Percentiles rank a stretch among this genome's conserved stretches.
Evolutionary conservation across 1,140 invertebrate genomes (phyloP).

Genomic region (Nixonia krombeini): DNA sequence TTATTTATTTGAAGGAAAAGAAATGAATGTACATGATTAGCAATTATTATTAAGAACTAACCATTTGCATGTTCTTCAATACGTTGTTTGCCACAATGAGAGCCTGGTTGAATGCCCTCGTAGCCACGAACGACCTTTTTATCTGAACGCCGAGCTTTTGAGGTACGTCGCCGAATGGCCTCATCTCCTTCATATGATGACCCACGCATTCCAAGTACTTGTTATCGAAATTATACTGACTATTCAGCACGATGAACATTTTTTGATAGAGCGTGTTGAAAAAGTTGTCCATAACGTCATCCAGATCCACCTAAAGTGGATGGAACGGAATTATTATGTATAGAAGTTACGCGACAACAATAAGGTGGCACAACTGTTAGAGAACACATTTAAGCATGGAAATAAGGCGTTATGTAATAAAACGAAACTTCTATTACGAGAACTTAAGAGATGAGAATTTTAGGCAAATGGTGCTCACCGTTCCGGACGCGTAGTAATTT

Average conservation of each 20-base stretch:
- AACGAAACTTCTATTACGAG: too few species aligned
- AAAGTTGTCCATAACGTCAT: conserved; percentile 91
- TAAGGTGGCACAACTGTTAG: too few species aligned
- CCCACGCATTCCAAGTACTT: conserved; percentile 90
- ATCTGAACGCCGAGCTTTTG: conserved; percentile 90
- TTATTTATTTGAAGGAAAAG: too few species aligned
- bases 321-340: neutral
- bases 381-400: neutral
- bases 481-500: conserved; percentile 88
- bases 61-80: conserved; percentile 85
- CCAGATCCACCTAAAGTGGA: conserved; percentile 79
- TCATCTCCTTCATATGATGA: conserved; percentile 91
- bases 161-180: conserved; percentile 95
- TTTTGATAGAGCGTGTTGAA: conserved; percentile 94
- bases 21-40: neutral
- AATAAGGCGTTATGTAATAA: too few species aligned
- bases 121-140: conserved; percentile 93
- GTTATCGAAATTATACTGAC: conserved; percentile 89
- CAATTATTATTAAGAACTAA: conserved; percentile 67
- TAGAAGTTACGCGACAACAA: too few species aligned
- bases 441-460: too few species aligned
- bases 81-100: conserved; percentile 87
- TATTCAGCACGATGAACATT: conserved; percentile 96
- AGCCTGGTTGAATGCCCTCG: conserved; percentile 92
- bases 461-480: conserved; percentile 48